These are phyloP conservation scores for Chymomyza procnemis DNA, from an alignment of 2,888 invertebrate genomes.

Conservation along the genomic window DNA sequence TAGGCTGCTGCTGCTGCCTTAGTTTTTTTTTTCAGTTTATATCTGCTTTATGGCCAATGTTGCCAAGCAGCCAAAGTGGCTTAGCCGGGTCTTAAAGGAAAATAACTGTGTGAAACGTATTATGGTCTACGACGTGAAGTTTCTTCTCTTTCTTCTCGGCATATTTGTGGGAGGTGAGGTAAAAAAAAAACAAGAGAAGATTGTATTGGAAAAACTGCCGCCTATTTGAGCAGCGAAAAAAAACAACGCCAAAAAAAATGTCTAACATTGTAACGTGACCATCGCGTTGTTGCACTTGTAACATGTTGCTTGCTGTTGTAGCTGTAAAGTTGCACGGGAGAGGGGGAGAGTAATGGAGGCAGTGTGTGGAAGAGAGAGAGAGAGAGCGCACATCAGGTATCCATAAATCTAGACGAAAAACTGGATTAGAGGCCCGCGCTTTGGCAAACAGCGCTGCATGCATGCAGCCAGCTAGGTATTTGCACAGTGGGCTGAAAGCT, in stretches of 20 bases:
- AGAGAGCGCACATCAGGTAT: conserved; percentile 2
- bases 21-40: too few relatives aligned
- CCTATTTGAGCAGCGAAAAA: conserved; percentile 3
- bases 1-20: conserved; percentile 19
- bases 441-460: conserved; percentile 2
- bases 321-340: conserved; percentile 61
- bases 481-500: neutral
- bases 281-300: conserved; percentile 65
- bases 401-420: conserved; percentile 38
- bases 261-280: conserved; percentile 68
- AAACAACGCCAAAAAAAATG: too few relatives aligned
- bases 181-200: neutral
- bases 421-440: conserved; percentile 55
- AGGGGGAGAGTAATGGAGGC: too few relatives aligned
- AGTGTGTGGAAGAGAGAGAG: neutral
- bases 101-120: conserved; percentile 52
- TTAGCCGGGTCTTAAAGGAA: conserved; percentile 22
- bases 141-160: neutral
- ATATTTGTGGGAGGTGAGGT: neutral
- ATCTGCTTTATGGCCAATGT: conserved; percentile 21
- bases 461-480: neutral
- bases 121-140: conserved; percentile 40
- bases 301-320: conserved; percentile 57
- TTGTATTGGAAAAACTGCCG: neutral
- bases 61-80: conserved; percentile 24